Percentiles rank a stretch among this genome's conserved stretches.
Evolutionary conservation across 2,888 invertebrate genomes (phyloP).

Genomic region (Sussaba pulchella): DNA sequence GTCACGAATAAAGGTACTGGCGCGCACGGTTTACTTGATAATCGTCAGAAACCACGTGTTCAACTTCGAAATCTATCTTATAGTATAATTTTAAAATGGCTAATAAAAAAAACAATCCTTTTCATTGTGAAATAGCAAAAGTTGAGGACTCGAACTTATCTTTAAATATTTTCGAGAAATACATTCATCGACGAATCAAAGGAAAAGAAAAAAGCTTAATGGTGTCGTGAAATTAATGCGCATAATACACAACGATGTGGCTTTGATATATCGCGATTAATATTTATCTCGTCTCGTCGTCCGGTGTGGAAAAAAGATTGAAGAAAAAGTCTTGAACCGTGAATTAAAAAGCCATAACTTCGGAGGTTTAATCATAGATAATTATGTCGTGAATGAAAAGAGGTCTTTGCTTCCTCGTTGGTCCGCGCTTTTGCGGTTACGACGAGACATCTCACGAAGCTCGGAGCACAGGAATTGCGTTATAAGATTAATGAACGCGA

Average conservation of each 20-base stretch:
- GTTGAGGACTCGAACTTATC: too few species aligned
- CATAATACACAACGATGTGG: background rate
- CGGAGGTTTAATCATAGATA: conserved; percentile 58
- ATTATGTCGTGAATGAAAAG: conserved; percentile 59
- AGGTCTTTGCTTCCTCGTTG: conserved; percentile 37
- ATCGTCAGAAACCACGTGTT: too few species aligned
- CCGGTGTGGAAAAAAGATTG: background rate
- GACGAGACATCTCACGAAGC: conserved; percentile 9
- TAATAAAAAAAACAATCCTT: too few species aligned
- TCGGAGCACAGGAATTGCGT: conserved; percentile 75
- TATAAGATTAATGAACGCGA: conserved; percentile 83
- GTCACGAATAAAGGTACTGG: conserved; percentile 6
- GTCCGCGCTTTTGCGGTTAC: conserved; percentile 47
- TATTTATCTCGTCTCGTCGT: conserved; percentile 6
- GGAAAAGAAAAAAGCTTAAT: background rate
- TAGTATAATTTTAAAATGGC: too few species aligned
- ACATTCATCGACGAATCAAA: background rate
- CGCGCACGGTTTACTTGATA: background rate
- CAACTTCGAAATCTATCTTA: too few species aligned
- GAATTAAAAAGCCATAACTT: conserved; percentile 51
- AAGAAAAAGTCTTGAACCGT: background rate
- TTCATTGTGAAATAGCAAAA: too few species aligned
- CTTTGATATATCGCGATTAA: background rate
- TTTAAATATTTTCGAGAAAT: conserved; percentile 1
- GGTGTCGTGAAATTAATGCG: background rate